Percentiles rank a stretch among this genome's conserved stretches.
phyloP scores from a whole-genome alignment of 2,113 vertebrate species.

The Bufo bufo region DNA sequence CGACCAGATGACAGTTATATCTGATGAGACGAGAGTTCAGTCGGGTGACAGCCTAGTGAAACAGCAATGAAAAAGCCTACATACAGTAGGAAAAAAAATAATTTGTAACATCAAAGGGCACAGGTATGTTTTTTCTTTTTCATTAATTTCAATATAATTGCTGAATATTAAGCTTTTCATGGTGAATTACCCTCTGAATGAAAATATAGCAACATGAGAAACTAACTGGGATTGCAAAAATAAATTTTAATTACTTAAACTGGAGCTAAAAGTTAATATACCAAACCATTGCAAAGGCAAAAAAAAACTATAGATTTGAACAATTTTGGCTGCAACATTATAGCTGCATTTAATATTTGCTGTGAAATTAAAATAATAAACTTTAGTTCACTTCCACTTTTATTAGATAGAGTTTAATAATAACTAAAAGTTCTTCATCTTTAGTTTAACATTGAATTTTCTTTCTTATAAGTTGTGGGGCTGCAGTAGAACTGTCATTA shows the following conservation, averaged over 20 bases:
- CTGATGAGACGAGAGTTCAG: too few species aligned
- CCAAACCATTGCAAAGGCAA: background rate
- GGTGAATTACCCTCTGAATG: slow-evolving; percentile 23
- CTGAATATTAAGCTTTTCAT: slow-evolving; percentile 24
- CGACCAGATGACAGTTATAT: too few species aligned
- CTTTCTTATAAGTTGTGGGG: too few species aligned
- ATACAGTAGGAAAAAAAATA: slow-evolving; percentile 2
- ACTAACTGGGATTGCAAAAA: slow-evolving; percentile 20
- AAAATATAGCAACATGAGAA: slow-evolving; percentile 40
- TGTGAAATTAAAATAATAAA: background rate
- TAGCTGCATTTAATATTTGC: background rate
- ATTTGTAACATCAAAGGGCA: slow-evolving; percentile 33
- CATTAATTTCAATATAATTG: slow-evolving; percentile 18
- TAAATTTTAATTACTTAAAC: slow-evolving; percentile 44
- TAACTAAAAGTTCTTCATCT: background rate
- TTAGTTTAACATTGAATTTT: background rate
- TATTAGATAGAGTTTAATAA: background rate
- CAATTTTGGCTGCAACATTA: background rate
- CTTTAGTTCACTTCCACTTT: background rate
- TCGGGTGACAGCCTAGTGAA: too few species aligned
- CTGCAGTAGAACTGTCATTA: background rate
- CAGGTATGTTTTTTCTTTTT: slow-evolving; percentile 18
- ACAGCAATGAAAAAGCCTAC: background rate
- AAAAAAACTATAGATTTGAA: background rate
- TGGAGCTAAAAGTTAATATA: slow-evolving; percentile 21